A percentile compares a stretch with the other conserved stretches of the same genome.
phyloP scores from a whole-genome alignment of 2,797 vertebrate species.

The Phoeniculus purpureus region DNA sequence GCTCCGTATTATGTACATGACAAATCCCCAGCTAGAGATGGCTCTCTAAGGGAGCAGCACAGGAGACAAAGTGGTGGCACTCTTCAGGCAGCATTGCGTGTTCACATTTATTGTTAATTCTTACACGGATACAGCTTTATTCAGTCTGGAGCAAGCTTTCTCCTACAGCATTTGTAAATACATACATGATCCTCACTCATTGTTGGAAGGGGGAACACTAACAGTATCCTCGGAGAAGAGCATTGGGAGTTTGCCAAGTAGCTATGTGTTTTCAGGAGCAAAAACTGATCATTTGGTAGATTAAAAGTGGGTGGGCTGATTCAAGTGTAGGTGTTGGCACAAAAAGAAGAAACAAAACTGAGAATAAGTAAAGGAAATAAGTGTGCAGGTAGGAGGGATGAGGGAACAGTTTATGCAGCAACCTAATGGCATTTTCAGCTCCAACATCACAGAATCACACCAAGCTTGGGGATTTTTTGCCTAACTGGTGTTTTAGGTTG shows the following conservation, averaged over 20 bases:
- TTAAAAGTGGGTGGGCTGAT: slow-evolving; percentile 60
- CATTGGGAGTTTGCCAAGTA: background rate
- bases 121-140: background rate
- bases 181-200: background rate
- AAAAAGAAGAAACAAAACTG: slow-evolving; percentile 53
- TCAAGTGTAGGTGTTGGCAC: slow-evolving; percentile 29
- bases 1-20: background rate
- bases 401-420: slow-evolving; percentile 30
- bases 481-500: no score
- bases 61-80: background rate
- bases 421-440: background rate
- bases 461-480: no score
- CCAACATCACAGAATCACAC: background rate
- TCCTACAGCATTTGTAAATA: slow-evolving; percentile 44
- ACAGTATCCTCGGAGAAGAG: background rate
- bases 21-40: background rate
- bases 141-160: slow-evolving; percentile 10
- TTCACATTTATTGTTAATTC: background rate
- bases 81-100: background rate
- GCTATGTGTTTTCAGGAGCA: background rate
- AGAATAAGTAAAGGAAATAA: slow-evolving; percentile 59
- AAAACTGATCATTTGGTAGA: slow-evolving; percentile 26
- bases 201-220: background rate
- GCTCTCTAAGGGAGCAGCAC: background rate
- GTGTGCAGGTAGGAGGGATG: slow-evolving; percentile 2